Conservation (phyloP, 2,797 vertebrate genomes). For the Paramormyrops hopkinsi region DNA sequence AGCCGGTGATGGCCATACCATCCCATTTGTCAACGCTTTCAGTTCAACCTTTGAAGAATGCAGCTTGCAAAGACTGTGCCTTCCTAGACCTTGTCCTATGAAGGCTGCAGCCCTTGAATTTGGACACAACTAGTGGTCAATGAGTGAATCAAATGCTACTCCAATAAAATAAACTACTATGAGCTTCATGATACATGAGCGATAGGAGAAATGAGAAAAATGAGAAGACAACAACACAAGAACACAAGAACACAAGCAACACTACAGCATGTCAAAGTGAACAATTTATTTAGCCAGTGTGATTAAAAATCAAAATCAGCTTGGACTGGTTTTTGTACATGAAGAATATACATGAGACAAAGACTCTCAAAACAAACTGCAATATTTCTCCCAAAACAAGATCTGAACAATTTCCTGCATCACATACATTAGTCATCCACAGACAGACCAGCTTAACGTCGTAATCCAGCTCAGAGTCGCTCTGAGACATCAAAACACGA, state of each 20-base stretch:
- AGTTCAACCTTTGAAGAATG: neutral
- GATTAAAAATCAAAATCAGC: slow-evolving; percentile 3
- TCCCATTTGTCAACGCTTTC: neutral
- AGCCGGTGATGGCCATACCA: neutral
- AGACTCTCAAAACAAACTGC: neutral
- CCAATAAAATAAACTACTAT: neutral
- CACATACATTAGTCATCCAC: neutral
- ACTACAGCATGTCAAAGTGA: neutral
- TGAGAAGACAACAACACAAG: neutral
- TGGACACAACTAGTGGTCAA: neutral
- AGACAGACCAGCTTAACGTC: neutral
- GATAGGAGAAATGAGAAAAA: neutral
- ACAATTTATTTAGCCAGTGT: slow-evolving; percentile 5
- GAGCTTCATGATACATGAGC: neutral
- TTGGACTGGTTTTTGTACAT: neutral
- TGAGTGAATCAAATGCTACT: neutral
- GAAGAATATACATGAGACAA: neutral
- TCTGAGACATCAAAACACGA: neutral
- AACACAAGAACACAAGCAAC: neutral
- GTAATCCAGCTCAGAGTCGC: neutral
- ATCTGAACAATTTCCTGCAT: neutral
- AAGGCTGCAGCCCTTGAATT: neutral
- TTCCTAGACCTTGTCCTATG: neutral
- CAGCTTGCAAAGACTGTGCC: neutral
- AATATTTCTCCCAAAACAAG: neutral